Evolutionary conservation across 1,140 invertebrate species (phyloP), one percentile per base, ranked within the genome.

Genomic region (Littorina saxatilis): DNA sequence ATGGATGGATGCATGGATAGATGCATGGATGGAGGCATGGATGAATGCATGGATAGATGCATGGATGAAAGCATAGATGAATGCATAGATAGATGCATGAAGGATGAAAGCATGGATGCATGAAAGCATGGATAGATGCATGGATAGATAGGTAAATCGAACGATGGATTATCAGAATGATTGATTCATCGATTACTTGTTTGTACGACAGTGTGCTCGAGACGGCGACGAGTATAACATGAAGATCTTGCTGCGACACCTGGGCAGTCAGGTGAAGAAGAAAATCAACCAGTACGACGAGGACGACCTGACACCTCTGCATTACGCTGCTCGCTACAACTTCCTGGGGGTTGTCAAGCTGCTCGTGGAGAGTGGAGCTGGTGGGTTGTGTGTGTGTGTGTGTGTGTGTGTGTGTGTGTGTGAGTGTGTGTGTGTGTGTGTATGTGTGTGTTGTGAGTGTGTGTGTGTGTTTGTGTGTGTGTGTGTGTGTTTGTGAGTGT

Each of bases 321-420:
- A 93, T 85, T 93, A 93, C 83, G 92, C 92, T 23, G 91, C 91
- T 5, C 89, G 92, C 9, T 93, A 93, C 81, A 91, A 92, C 63
- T 90, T 91, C 81, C 82, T 89, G 2, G 83, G 84, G n/a, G 82
- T 92, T 11, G 90, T 92, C 32, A 88, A 90, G 72, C 72, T 92
- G 0, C 87, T 93, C 1, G 85, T 93, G 13, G 86, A 92, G 43
- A 85, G 84, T 52, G 91, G 91, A 15, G 93, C 93, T 50, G 83
- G 91, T 91, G 86, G 86, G 79, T 84, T 29, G n/a, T 47, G 13
- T 74, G 13, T 29, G 9, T 74, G 11, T 43, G 39, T 74, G 20
- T 39, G 13, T 68, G 35, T 35, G 58, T n/a, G 27, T 63, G 27
- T n/a, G 17, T 63, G 17, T 29, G 27, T n/a, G 58, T 63, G 58